Base-by-base conservation (phyloP, 2,113 vertebrate genomes). In the Synchiropus splendidus region DNA sequence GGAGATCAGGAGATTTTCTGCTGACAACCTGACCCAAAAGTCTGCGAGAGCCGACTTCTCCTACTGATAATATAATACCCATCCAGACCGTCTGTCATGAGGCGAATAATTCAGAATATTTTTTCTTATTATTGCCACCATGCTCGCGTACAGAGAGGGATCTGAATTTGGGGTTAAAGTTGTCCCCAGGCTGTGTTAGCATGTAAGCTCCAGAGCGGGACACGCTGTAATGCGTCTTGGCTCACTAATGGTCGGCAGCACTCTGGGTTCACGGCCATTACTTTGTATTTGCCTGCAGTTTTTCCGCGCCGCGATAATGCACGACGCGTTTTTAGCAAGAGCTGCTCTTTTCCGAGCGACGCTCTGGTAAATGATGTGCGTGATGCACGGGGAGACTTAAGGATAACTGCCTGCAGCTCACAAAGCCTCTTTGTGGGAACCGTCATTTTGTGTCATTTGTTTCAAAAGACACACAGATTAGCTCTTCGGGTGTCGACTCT, bases 1-100 rank as follows among this genome's bases (percentile, higher is more conserved):
- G 66, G 57, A 65, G 63, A 74, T 70, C 54, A 70, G 55, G 58
- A 44, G 48, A 35, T 41, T 46, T 40, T 68, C 59, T 70, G 63
- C 61, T 61, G 61, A 72, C 67, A 67, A 57, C 50, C 60, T 54
- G 31, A 21, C 46, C 52, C 63, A 37, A 58, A 27, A 57, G 42
- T 70, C 47, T 53, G 56, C 56, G 44, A 16, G 45, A 55, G 52
- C 37, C 60, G 72, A 54, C 50, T 49, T 36, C 50, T 64, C 36
- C 42, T 52, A 42, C 33, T 10, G 36, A 10, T 1, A 10, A n/a
- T 4, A 31, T 54, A 13, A 45, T 34, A 32, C 1, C 14, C 46
- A 18, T 49, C 36, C 15, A 16, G 36, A 14, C 6, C 31, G 36
- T 18, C 43, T 8, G 27, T 33, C 32, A 31, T n/a, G n/a, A n/a